These are phyloP conservation scores for Clunio marinus DNA, from an alignment of 2,888 invertebrate genomes.

Conservation along the genomic window DNA sequence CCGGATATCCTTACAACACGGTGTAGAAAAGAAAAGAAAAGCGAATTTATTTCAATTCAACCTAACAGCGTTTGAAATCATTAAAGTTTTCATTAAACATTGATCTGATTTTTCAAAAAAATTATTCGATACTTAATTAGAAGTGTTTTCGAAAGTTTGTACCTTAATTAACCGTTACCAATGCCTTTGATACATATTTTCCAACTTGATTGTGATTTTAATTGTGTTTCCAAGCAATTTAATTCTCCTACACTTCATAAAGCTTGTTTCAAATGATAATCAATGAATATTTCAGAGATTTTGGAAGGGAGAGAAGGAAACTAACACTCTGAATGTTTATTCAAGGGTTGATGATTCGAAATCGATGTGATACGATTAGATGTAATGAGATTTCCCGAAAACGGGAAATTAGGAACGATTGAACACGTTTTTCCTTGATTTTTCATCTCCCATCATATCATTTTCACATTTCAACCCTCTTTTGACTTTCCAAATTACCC, in stretches of 20 bases:
- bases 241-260: not conserved
- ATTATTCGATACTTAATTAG: not conserved
- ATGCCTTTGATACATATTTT: not conserved
- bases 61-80: not conserved
- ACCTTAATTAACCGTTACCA: slow-evolving; percentile 12
- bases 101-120: no score
- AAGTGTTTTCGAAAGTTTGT: not conserved
- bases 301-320: not conserved
- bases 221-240: slow-evolving; percentile 19
- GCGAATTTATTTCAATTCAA: slow-evolving; percentile 4
- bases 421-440: slow-evolving; percentile 38
- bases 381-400: slow-evolving; percentile 39
- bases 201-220: no score
- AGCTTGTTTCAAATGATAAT: not conserved
- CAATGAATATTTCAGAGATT: slow-evolving; percentile 1
- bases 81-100: slow-evolving; percentile 1
- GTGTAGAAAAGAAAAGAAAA: not conserved
- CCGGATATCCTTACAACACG: slow-evolving; percentile 23
- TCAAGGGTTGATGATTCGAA: slow-evolving; percentile 35
- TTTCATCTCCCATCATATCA: slow-evolving; percentile 36
- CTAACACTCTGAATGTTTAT: not conserved
- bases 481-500: not conserved
- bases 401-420: slow-evolving; percentile 39
- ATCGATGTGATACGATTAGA: slow-evolving; percentile 36
- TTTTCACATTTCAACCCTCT: slow-evolving; percentile 15